Base-by-base conservation (phyloP, 2,888 invertebrate genomes). In the Athalia cordata region DNA sequence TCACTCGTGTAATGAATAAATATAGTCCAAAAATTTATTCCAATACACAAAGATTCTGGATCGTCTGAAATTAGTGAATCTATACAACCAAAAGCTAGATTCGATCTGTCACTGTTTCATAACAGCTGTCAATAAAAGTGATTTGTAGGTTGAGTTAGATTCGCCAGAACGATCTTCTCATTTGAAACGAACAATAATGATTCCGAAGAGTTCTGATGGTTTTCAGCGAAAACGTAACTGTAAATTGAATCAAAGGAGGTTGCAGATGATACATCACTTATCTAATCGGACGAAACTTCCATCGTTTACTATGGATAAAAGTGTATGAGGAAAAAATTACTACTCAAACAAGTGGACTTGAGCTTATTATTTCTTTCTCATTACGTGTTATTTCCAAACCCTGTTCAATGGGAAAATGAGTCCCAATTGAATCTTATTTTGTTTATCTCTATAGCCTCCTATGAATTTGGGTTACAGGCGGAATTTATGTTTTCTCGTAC, bases 281-380 rank as follows among this genome's bases (percentile, higher is more conserved):
- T 47, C 15, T 9, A 59, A 59, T 47, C 59, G 45, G 45, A 47
- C 7, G 59, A 45, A 59, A 59, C 45, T 47, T 59, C 8, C 47
- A 59, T 47, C 13, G 47, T 72, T 52, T n/a, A 47, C 11, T n/a
- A 29, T 47, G 47, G 47, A 72, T 47, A 15, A 45, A 2, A 7
- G 59, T 59, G 72, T 72, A 72, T 13, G 72, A n/a, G 55, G n/a
- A 55, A 68, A 9, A 55, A n/a, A 55, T 55, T 11, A 11, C n/a
- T 5, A 7, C n/a, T 55, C n/a, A 55, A 4, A 7, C 1, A 55
- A 6, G 52, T 68, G 11, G 9, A 68, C 52, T 52, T 7, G n/a
- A 5, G n/a, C 11, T 55, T 11, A 55, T 11, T 11, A 55, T 11
- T 11, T 6, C n/a, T 55, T 55, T 55, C 55, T 9, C 6, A 6